These are phyloP conservation scores for Tauraco hartlaubi DNA, from an alignment of 2,797 vertebrate genomes.

Conservation along the genomic window DNA sequence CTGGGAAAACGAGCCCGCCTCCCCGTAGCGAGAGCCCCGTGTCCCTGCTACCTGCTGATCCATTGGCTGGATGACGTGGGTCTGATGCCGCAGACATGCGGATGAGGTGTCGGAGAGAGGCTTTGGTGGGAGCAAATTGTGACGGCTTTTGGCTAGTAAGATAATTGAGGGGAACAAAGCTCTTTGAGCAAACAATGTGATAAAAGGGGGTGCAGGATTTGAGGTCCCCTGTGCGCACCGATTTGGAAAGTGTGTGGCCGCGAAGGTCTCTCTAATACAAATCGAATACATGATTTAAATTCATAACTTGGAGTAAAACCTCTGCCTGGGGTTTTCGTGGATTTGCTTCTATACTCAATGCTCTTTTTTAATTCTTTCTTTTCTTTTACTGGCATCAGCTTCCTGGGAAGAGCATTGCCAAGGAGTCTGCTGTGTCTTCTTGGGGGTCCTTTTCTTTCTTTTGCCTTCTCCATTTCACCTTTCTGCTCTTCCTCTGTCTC, in stretches of 20 bases:
- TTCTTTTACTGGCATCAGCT: neutral
- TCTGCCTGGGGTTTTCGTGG: neutral
- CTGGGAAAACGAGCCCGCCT: neutral
- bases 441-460: neutral
- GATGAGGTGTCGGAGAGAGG: neutral
- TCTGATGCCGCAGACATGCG: accelerated
- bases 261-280: neutral
- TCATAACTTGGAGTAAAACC: neutral
- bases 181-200: neutral
- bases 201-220: neutral
- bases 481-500: neutral
- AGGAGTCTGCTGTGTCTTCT: neutral
- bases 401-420: neutral
- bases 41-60: accelerated
- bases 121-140: neutral
- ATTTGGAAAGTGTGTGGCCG: accelerated
- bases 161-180: neutral
- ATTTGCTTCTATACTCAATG: neutral
- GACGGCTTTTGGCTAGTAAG: neutral
- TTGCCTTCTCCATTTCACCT: neutral
- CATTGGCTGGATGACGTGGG: accelerated
- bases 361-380: neutral
- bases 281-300: neutral
- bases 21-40: accelerated
- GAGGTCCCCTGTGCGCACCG: neutral